phyloP scores from a whole-genome alignment of 2,797 vertebrate genomes.

The Echeneis naucrates region DNA sequence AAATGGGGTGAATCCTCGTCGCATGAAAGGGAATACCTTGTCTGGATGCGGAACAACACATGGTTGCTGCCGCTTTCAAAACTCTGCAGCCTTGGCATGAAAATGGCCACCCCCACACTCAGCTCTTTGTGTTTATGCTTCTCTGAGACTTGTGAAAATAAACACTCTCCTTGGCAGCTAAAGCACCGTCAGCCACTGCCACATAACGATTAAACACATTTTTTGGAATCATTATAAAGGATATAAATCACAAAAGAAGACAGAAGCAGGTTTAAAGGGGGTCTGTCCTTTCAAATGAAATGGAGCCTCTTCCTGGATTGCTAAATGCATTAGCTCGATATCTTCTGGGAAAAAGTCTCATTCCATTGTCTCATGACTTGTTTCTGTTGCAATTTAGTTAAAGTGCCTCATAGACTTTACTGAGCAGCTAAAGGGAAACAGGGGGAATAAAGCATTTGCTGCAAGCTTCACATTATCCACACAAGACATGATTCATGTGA shows the following conservation, averaged over 20 bases:
- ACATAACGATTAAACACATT: conserved; percentile 60
- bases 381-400: background rate
- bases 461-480: conserved; percentile 31
- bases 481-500: conserved; percentile 47
- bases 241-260: conserved; percentile 55
- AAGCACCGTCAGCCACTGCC: conserved; percentile 42
- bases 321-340: conserved; percentile 10
- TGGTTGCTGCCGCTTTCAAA: conserved; percentile 55
- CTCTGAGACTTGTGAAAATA: conserved; percentile 77
- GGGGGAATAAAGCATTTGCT: conserved; percentile 1
- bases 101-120: conserved; percentile 60
- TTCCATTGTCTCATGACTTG: conserved; percentile 1
- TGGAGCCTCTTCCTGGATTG: conserved; percentile 11
- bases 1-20: conserved; percentile 77
- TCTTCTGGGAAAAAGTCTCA: background rate
- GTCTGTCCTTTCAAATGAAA: conserved; percentile 21
- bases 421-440: background rate
- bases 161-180: conserved; percentile 73
- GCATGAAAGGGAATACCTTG: conserved; percentile 78
- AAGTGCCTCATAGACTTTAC: background rate
- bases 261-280: conserved; percentile 32
- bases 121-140: conserved; percentile 71
- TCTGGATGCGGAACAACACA: conserved; percentile 66
- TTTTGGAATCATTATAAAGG: conserved; percentile 48
- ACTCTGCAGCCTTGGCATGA: conserved; percentile 67